phyloP scores from a whole-genome alignment of 2,797 vertebrate species.

The Rhincodon typus region DNA sequence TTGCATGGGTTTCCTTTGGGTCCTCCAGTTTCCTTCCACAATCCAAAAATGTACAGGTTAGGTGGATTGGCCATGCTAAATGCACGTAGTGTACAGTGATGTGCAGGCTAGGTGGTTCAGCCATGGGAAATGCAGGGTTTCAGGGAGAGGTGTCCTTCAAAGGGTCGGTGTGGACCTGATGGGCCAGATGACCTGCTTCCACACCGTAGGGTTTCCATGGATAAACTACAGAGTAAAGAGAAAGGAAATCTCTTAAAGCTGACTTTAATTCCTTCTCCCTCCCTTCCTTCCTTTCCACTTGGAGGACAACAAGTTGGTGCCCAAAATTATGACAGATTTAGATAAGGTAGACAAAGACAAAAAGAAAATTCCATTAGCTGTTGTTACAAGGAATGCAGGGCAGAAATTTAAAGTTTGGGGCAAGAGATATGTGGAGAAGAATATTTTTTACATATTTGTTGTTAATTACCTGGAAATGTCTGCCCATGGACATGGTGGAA shows the following conservation, averaged over 20 bases:
- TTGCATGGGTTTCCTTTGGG: too few species aligned
- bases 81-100: too few species aligned
- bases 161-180: too few species aligned
- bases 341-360: background rate
- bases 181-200: too few species aligned
- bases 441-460: background rate
- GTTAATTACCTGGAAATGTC: background rate
- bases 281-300: background rate
- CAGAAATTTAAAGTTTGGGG: background rate
- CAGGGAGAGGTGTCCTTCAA: too few species aligned
- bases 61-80: too few species aligned
- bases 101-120: too few species aligned
- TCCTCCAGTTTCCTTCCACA: too few species aligned
- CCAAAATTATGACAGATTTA: background rate
- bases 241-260: background rate
- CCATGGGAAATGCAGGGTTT: too few species aligned
- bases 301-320: background rate
- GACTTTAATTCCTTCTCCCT: background rate
- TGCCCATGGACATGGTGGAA: background rate
- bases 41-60: too few species aligned
- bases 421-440: background rate
- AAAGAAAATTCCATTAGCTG: background rate
- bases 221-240: background rate
- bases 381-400: background rate
- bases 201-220: too few species aligned